Percentiles rank a stretch among this genome's conserved stretches.
Evolutionary conservation across 1,140 invertebrate species (phyloP).

Genomic region (Agrilus planipennis): DNA sequence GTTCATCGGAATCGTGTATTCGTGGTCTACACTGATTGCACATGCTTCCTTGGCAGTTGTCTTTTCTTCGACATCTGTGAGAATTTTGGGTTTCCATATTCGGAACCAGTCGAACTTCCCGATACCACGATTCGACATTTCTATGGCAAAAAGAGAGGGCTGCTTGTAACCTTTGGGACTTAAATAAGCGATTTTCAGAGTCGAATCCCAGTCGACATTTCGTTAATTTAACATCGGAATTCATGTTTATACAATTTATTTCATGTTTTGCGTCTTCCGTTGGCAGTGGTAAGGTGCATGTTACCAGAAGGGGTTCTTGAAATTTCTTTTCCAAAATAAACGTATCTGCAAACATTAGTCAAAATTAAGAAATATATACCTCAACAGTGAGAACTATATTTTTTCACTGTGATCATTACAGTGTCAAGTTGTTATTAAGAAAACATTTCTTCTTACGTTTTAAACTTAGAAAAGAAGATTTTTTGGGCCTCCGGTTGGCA

Average conservation of each 20-base stretch:
- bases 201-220: slow-evolving; percentile 26
- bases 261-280: slow-evolving; percentile 16
- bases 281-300: slow-evolving; percentile 23
- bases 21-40: slow-evolving; percentile 3
- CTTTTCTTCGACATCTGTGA: slow-evolving; percentile 4
- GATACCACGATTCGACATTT: slow-evolving; percentile 26
- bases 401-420: too few species aligned
- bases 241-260: slow-evolving; percentile 24
- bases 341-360: slow-evolving; percentile 22
- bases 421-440: too few species aligned
- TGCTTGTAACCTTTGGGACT: slow-evolving; percentile 24
- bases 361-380: too few species aligned
- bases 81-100: slow-evolving; percentile 13
- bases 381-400: too few species aligned
- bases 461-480: too few species aligned
- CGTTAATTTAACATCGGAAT: slow-evolving; percentile 22
- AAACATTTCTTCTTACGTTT: too few species aligned
- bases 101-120: slow-evolving; percentile 23
- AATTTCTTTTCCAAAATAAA: slow-evolving; percentile 27
- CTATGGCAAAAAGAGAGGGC: slow-evolving; percentile 25
- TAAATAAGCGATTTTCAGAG: slow-evolving; percentile 26
- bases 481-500: too few species aligned
- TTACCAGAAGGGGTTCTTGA: slow-evolving; percentile 27
- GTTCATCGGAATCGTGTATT: background rate
- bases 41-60: background rate